Evolutionary conservation across 23 tunicate species (phyloP), one percentile per base, ranked within the genome.

Genomic region (Halocynthia roretzi): DNA sequence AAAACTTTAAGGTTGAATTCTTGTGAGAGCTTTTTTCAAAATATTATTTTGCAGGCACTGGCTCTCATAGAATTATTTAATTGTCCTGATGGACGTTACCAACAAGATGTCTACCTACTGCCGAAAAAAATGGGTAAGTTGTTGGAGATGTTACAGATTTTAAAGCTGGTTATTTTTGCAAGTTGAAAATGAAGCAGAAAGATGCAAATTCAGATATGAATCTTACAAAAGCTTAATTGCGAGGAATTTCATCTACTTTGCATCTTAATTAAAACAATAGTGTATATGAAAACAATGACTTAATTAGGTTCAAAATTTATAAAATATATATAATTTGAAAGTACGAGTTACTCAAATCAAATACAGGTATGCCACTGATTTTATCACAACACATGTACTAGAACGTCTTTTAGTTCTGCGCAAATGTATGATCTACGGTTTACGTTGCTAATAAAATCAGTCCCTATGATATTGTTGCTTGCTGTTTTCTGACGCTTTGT

Each of bases 71-170:
- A 96, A 65, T 70, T 96, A 93, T 96, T 81, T 72, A 96, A 96
- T 69, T 96, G 97, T 44, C 99, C 99, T 49, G 99, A 82, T 57
- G 99, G 99, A 6, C 55, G 99, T 56, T 96, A 96, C 77, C 94
- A 96, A 67, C 93, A 90, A 75, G 99, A 96, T 76, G 99, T 96
- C 11, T 96, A 96, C 65, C 72, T 96, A 17, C 86, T 96, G 53
- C 99, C 99, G 2, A 96, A 96, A 76, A 96, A 96, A 71, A 96
- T 96, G 99, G 99, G 97, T 91, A 62, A 69, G 86, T 87, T 10
- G 19, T 22, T 18, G 19, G 31, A 31, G 10, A 15, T 17, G n/a
- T 52, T 72, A 31, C 44, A 31, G 18, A n/a, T n/a, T 60, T 60
- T n/a, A 4, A 60, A 60, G 17, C 2, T n/a, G 65, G 65, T 60